Conservation (phyloP, 1,140 invertebrate genomes). For the Gryon sp. region DNA sequence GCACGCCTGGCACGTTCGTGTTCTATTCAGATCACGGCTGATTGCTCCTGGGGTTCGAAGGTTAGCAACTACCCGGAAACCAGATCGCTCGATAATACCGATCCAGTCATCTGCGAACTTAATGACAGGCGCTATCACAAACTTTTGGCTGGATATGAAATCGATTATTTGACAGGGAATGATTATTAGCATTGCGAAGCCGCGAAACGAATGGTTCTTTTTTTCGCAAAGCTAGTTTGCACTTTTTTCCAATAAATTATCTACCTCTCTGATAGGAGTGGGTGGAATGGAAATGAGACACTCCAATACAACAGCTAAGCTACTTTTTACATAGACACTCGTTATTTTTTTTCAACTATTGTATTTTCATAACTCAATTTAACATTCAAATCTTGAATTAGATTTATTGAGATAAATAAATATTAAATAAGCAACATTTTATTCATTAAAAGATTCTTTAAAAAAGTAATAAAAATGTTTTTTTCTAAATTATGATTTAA, state of each 20-base stretch:
- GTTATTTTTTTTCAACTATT: not conserved
- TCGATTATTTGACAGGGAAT: constrained; percentile 38
- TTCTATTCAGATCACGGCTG: constrained; percentile 58
- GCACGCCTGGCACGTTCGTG: constrained; percentile 47
- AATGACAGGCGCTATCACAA: constrained; percentile 30
- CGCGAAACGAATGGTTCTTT: constrained; percentile 3
- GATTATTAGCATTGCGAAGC: constrained; percentile 37
- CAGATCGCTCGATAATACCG: constrained; percentile 50
- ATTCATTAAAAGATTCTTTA: too few species aligned
- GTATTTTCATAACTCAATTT: too few species aligned
- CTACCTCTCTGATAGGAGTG: not conserved
- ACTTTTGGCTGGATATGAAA: constrained; percentile 27
- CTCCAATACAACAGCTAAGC: constrained; percentile 17
- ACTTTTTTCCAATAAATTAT: constrained; percentile 33
- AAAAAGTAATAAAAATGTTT: too few species aligned
- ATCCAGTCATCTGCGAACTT: constrained; percentile 43
- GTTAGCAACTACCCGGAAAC: constrained; percentile 49
- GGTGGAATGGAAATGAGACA: constrained; percentile 28
- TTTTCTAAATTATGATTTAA: too few species aligned
- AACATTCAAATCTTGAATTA: too few species aligned
- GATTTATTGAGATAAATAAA: too few species aligned
- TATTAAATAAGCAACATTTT: too few species aligned
- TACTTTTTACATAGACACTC: constrained; percentile 6
- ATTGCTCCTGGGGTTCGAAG: constrained; percentile 51
- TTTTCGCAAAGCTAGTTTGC: constrained; percentile 12